A percentile compares a stretch with the other conserved stretches of the same genome.
Evolutionary conservation across 2,113 vertebrate species (phyloP).

Genomic region (Lucifuga dentata): DNA sequence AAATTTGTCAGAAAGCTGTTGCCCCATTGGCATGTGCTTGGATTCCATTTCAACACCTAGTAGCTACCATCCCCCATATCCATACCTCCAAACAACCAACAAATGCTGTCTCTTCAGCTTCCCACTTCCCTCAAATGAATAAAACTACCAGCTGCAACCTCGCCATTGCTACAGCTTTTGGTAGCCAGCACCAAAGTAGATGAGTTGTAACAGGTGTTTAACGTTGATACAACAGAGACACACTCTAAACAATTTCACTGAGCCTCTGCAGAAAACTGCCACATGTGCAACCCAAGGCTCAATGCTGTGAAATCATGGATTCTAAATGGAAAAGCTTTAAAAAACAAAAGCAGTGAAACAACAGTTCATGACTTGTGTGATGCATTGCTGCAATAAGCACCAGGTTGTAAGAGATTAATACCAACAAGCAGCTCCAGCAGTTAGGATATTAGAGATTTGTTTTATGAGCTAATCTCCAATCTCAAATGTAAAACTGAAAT

Average conservation of each 20-base stretch:
- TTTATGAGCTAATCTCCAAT: not conserved
- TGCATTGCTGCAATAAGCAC: too few relatives aligned
- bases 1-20: not conserved
- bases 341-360: too few relatives aligned
- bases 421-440: not conserved
- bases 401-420: not conserved
- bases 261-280: constrained; percentile 12
- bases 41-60: constrained; percentile 28
- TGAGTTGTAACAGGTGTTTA: constrained; percentile 63
- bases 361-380: not conserved
- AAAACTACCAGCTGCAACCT: constrained; percentile 12
- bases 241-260: constrained; percentile 29
- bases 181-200: constrained; percentile 17
- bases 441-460: too few relatives aligned
- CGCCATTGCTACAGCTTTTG: constrained; percentile 23
- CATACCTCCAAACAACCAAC: constrained; percentile 41
- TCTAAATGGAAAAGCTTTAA: constrained; percentile 4
- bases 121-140: constrained; percentile 4
- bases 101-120: constrained; percentile 58
- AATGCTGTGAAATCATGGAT: not conserved
- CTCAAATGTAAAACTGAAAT: not conserved
- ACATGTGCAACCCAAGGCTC: constrained; percentile 54
- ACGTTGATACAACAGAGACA: constrained; percentile 28
- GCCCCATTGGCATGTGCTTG: constrained; percentile 8
- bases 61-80: constrained; percentile 15